These are phyloP conservation scores for Euleptes europaea DNA, from an alignment of 2,113 vertebrate species.

Conservation along the genomic window DNA sequence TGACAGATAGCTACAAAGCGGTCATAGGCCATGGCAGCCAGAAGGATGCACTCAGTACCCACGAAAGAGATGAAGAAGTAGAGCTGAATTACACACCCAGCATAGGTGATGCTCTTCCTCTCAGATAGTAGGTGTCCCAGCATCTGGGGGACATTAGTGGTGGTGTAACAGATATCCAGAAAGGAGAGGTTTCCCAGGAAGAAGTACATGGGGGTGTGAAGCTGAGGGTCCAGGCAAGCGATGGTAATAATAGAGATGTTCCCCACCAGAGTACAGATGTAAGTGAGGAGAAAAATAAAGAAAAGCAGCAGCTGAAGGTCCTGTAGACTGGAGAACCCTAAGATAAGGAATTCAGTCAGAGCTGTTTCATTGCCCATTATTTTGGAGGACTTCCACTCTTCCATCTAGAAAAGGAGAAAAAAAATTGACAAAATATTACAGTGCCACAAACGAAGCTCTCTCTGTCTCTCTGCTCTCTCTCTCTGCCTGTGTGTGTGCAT, in stretches of 20 bases:
- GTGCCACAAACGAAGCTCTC: not conserved
- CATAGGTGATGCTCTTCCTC: conserved; percentile 54
- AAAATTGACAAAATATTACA: not conserved
- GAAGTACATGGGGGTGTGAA: conserved; percentile 23
- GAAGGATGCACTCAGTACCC: conserved; percentile 33
- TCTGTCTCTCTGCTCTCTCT: no score
- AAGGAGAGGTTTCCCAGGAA: conserved; percentile 14
- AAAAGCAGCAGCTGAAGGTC: conserved; percentile 6
- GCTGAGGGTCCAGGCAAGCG: not conserved
- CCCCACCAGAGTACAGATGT: not conserved
- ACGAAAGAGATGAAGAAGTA: conserved; percentile 43
- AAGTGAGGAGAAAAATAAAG: not conserved
- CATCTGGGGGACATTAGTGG: conserved; percentile 46
- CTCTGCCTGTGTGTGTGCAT: no score
- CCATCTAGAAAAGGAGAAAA: not conserved
- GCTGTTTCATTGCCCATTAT: not conserved
- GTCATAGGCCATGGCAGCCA: conserved; percentile 63
- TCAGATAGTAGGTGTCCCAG: conserved; percentile 50
- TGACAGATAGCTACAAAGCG: conserved; percentile 41
- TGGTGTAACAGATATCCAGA: conserved; percentile 33
- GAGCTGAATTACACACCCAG: conserved; percentile 48
- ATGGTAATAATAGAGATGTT: conserved; percentile 55
- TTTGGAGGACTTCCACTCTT: not conserved
- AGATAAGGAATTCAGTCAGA: conserved; percentile 25
- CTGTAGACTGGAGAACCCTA: conserved; percentile 29